Percentiles rank a stretch among this genome's conserved stretches.
Evolutionary conservation across 1,140 invertebrate species (phyloP).

Genomic region (Meloidogyne floridensis): DNA sequence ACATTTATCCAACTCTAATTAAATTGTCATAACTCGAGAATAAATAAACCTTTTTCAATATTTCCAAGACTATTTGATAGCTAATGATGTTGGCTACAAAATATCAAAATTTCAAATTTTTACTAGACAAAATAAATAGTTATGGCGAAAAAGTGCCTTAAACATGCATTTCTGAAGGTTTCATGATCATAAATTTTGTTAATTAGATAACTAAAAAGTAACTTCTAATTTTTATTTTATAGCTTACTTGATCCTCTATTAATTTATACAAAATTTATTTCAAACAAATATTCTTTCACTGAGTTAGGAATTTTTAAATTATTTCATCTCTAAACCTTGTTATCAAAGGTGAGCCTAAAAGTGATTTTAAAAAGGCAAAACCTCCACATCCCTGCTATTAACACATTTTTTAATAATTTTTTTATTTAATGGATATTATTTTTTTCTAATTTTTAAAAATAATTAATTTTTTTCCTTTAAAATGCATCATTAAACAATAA

Average conservation of each 20-base stretch:
- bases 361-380: too few relatives aligned
- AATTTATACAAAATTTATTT: neutral
- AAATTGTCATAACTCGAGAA: neutral
- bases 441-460: neutral
- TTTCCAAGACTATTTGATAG: neutral
- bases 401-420: neutral
- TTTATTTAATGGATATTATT: neutral
- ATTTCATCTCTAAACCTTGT: neutral
- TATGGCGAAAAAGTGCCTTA: too few relatives aligned
- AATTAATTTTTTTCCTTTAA: neutral
- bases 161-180: neutral
- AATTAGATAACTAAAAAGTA: neutral
- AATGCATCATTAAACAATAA: slow-evolving; percentile 9
- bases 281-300: neutral
- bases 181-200: neutral
- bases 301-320: neutral
- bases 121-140: too few relatives aligned
- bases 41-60: neutral
- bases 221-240: neutral
- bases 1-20: neutral
- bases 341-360: too few relatives aligned
- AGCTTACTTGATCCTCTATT: neutral
- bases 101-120: neutral
- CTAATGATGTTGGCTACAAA: neutral
- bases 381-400: neutral